Evolutionary conservation across 2,888 invertebrate genomes (phyloP).

Genomic region (Eupithecia subfuscata): DNA sequence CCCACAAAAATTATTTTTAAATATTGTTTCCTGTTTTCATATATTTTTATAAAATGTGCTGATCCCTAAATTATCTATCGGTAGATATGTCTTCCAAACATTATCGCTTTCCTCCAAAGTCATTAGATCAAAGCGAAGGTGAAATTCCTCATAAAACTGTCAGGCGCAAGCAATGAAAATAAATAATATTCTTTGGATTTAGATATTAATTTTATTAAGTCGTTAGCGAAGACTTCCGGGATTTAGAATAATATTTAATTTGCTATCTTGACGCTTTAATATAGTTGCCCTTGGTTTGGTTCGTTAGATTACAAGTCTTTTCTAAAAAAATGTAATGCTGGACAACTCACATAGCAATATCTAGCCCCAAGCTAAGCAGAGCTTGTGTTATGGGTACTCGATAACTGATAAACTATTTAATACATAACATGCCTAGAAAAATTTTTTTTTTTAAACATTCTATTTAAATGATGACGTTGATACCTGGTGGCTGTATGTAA

Average conservation of each 20-base stretch:
- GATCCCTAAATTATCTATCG: too few species aligned
- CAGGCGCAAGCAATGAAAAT: conserved; percentile 14
- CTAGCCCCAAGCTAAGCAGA: neutral
- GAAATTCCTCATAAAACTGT: conserved; percentile 22
- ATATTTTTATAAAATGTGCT: too few species aligned
- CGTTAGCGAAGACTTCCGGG: conserved; percentile 12
- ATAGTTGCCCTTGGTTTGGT: neutral
- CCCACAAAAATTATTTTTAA: too few species aligned
- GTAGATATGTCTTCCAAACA: neutral
- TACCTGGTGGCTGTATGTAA: too few species aligned
- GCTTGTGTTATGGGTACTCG: neutral
- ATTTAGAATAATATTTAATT: neutral
- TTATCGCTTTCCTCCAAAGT: neutral
- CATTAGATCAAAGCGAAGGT: conserved; percentile 6
- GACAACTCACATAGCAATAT: neutral
- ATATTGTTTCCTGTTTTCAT: too few species aligned
- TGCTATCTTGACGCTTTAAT: neutral
- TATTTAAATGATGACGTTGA: too few species aligned
- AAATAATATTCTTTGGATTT: conserved; percentile 16
- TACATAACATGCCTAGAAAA: too few species aligned
- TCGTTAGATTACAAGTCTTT: neutral
- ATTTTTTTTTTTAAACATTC: too few species aligned
- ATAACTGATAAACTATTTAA: too few species aligned
- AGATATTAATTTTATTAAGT: conserved; percentile 16
- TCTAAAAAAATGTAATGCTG: neutral